Conservation (phyloP, 2,888 invertebrate species). For the Stenolophus ochropezus region DNA sequence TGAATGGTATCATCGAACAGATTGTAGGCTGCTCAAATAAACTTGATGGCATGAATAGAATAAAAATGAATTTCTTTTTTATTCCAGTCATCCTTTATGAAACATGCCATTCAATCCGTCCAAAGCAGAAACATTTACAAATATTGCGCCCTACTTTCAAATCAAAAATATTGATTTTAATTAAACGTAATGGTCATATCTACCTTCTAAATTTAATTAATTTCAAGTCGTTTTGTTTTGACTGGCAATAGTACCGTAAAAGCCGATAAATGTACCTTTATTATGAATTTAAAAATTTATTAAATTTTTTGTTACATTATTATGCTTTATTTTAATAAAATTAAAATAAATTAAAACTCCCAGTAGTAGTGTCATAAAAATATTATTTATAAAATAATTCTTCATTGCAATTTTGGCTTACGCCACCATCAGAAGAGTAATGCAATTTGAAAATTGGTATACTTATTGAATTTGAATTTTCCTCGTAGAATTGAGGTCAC, state of each 20-base stretch:
- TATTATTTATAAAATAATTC: too few species aligned
- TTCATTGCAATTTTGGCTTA: too few species aligned
- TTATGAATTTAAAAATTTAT: too few species aligned
- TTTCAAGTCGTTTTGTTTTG: not conserved
- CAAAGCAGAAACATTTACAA: too few species aligned
- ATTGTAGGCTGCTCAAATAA: constrained; percentile 4
- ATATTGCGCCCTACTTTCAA: not conserved
- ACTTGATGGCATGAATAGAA: not conserved
- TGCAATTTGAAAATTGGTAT: too few species aligned
- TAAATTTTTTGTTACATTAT: too few species aligned
- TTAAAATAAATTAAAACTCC: too few species aligned
- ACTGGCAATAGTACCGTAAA: not conserved
- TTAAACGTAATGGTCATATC: not conserved
- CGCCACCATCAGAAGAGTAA: too few species aligned
- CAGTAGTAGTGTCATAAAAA: too few species aligned
- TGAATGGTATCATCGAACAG: not conserved
- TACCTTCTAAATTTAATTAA: not conserved
- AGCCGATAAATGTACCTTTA: not conserved
- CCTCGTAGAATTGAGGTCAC: too few species aligned
- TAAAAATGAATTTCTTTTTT: constrained; percentile 4
- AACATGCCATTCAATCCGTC: not conserved
- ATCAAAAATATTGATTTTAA: not conserved
- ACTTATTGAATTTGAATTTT: too few species aligned
- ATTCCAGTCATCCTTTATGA: not conserved
- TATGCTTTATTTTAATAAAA: too few species aligned